Base-by-base conservation (phyloP, 2,113 vertebrate species). In the Lasiurus borealis region DNA sequence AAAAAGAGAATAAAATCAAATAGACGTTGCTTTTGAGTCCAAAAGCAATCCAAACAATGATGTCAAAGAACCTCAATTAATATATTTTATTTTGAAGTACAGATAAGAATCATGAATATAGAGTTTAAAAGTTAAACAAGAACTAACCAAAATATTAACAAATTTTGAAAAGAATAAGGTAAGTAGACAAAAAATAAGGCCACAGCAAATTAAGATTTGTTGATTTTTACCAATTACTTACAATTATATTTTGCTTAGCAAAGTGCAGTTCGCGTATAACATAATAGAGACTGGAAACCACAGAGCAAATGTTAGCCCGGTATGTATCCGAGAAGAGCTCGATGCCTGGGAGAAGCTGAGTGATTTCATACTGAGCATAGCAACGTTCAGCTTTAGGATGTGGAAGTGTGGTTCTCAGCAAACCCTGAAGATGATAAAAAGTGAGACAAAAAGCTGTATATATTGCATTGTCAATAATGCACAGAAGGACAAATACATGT, bases 311-410 rank as follows among this genome's bases (percentile, higher is more conserved):
- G 85, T 99, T 98, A 92, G 98, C 98, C 96, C 99, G 98, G 96
- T 97, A 97, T 27, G 93, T 97, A 76, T 99, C 99, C 1, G 98
- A 99, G 98, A 99, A 99, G 81, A 99, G 98, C 77, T 99, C 98
- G 0, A 99, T 97, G 8, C 99, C 99, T 31, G 99, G 99, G 91
- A 99, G 97, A 71, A 99, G 98, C 83, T 98, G 97, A 40, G 95
- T 96, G 87, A 97, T 78, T 92, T 98, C 98, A 95, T 99, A 99
- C 4, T 98, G 98, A 72, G 98, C 98, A 69, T 99, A 99, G 91
- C 98, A 98, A 87, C 96, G 97, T 89, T 99, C 99, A 18, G 97
- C 95, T 75, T 96, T 98, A 0, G 99, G 99, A 96, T 99, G 99
- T 57, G 98, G 98, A 97, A 99, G 96, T 59, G 99, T 99, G 82